phyloP scores from a whole-genome alignment of 2,888 invertebrate species.

The Odontothrips loti region DNA sequence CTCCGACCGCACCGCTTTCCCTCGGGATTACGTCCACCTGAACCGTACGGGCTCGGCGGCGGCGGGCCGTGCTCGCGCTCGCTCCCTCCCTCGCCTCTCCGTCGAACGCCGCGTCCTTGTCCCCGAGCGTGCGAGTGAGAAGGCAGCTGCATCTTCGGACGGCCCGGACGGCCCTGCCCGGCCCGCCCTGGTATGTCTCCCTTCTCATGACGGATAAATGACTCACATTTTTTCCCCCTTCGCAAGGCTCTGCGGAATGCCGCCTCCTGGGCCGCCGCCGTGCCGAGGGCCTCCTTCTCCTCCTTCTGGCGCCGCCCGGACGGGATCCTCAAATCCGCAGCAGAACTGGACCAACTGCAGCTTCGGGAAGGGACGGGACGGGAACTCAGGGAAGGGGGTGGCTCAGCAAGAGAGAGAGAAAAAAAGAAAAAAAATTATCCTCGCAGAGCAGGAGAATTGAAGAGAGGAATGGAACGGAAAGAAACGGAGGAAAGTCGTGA shows the following conservation, averaged over 20 bases:
- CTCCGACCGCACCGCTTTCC: background rate
- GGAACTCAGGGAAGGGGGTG: too few relatives aligned
- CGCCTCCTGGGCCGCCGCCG: background rate
- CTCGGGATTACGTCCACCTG: background rate
- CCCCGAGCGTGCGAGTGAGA: background rate
- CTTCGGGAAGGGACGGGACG: background rate
- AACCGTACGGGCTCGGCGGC: too few relatives aligned
- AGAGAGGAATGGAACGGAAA: too few relatives aligned
- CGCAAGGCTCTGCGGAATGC: background rate
- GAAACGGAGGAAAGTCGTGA: background rate
- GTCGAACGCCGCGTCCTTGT: too few relatives aligned
- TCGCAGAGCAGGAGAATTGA: background rate
- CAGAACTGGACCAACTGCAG: background rate
- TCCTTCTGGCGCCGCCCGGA: background rate
- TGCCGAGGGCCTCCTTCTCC: background rate
- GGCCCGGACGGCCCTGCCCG: background rate
- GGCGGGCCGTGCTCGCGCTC: too few relatives aligned
- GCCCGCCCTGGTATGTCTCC: background rate
- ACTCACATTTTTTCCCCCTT: background rate
- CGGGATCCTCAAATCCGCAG: too few relatives aligned
- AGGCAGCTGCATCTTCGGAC: background rate
- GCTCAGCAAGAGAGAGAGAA: background rate
- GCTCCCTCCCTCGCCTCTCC: too few relatives aligned
- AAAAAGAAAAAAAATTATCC: background rate
- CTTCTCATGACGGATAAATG: constrained; percentile 14